A percentile compares a stretch with the other conserved stretches of the same genome.
These are phyloP conservation scores for Portunus trituberculatus DNA, from an alignment of 1,140 invertebrate genomes.

Conservation along the genomic window DNA sequence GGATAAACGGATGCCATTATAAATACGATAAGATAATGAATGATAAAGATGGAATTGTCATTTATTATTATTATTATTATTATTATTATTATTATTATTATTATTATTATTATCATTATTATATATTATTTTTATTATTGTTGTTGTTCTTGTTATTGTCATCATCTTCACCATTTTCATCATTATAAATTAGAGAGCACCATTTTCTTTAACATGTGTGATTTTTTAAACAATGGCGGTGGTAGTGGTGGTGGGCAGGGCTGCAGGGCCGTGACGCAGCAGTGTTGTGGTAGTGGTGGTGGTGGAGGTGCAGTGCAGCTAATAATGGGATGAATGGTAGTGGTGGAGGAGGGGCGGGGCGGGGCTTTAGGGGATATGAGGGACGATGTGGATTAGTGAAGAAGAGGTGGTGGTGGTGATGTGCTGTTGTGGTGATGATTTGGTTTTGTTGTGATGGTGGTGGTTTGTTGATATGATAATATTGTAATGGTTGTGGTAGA, in stretches of 20 bases:
- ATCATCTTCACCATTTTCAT: not conserved
- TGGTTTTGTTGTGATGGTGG: no score
- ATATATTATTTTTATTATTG: not conserved
- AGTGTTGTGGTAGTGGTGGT: not conserved
- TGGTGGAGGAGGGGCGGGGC: not conserved
- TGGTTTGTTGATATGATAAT: no score
- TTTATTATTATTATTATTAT: no score
- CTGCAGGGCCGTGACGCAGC: not conserved
- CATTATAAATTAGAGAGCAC: not conserved
- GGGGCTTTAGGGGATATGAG: not conserved
- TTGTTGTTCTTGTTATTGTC: not conserved
- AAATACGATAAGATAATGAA: no score
- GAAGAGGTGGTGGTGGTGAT: no score
- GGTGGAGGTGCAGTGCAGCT: not conserved
- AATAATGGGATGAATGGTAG: conserved; percentile 3
- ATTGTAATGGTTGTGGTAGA: no score
- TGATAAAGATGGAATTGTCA: no score
- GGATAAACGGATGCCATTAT: no score
- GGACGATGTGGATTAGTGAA: no score
- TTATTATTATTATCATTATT: no score
- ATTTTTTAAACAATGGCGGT: not conserved
- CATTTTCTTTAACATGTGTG: not conserved
- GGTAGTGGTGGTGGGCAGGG: not conserved
- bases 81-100: not conserved
- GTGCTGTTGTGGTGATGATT: no score